Percentiles rank a stretch among this genome's conserved stretches.
Conservation (phyloP, 2,113 vertebrate genomes). For the Carassius auratus region DNA sequence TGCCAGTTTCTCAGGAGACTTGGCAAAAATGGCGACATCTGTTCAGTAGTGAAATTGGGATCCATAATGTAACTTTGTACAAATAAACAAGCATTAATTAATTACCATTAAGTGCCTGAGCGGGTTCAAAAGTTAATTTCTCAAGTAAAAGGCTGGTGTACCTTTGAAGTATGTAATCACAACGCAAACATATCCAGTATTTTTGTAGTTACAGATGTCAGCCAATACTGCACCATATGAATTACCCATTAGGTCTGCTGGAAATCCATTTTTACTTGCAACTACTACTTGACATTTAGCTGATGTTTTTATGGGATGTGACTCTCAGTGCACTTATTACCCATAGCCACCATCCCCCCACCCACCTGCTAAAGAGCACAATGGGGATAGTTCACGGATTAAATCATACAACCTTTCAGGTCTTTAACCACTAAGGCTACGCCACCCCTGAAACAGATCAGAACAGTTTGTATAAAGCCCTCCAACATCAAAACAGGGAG, state of each 20-base stretch:
- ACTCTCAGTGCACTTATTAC: too few species aligned
- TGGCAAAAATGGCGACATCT: background rate
- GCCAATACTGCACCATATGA: background rate
- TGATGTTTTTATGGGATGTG: background rate
- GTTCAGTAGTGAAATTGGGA: background rate
- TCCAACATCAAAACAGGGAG: constrained; percentile 37
- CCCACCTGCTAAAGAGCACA: background rate
- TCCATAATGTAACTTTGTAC: background rate
- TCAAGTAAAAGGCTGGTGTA: background rate
- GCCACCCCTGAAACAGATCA: constrained; percentile 6
- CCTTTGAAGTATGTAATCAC: too few species aligned
- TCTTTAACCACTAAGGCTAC: background rate
- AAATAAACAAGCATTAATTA: background rate
- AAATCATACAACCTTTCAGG: background rate
- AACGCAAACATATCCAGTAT: background rate
- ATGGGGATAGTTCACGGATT: background rate
- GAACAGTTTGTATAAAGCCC: constrained; percentile 9
- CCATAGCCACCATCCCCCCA: too few species aligned
- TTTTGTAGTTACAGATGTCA: background rate
- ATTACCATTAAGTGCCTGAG: background rate
- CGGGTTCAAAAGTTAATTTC: background rate
- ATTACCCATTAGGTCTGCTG: background rate
- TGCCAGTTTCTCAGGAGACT: background rate
- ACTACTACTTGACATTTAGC: constrained; percentile 4
- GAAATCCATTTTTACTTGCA: background rate